phyloP scores from a whole-genome alignment of 1,140 invertebrate genomes.

The Drosophila nikananu region DNA sequence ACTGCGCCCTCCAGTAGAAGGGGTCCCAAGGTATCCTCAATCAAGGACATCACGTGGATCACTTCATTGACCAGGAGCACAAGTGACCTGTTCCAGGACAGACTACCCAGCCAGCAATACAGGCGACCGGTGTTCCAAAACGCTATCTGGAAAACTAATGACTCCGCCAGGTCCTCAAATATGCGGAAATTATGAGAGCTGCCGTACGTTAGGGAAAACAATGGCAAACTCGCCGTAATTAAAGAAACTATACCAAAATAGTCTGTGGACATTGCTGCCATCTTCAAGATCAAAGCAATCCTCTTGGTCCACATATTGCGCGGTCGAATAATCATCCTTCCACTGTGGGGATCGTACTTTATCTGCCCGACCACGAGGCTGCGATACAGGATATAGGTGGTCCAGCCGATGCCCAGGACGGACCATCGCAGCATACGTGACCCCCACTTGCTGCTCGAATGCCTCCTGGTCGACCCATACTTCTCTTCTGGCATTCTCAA shows the following conservation, averaged over 20 bases:
- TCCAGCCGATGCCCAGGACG: neutral
- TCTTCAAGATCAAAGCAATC: neutral
- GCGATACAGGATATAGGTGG: constrained; percentile 3
- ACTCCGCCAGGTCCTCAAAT: neutral
- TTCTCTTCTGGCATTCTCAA: constrained; percentile 3
- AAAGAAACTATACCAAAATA: neutral
- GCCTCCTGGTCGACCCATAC: neutral
- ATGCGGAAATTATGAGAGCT: fast-evolving
- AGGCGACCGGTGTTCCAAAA: neutral
- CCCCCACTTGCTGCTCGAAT: neutral
- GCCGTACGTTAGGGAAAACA: neutral
- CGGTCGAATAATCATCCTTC: neutral
- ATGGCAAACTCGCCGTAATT: neutral
- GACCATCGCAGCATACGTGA: neutral
- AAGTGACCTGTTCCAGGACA: constrained; percentile 8
- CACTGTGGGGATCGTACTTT: neutral
- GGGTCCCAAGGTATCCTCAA: neutral
- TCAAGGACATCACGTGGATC: neutral
- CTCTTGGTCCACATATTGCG: constrained; percentile 2
- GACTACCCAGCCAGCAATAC: constrained; percentile 5
- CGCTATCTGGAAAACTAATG: neutral
- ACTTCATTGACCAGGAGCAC: constrained; percentile 13
- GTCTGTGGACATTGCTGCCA: neutral
- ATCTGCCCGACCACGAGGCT: constrained; percentile 1
- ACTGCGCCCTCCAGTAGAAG: neutral